Base-by-base conservation (phyloP, 2,888 invertebrate genomes). In the Clanis bilineata region DNA sequence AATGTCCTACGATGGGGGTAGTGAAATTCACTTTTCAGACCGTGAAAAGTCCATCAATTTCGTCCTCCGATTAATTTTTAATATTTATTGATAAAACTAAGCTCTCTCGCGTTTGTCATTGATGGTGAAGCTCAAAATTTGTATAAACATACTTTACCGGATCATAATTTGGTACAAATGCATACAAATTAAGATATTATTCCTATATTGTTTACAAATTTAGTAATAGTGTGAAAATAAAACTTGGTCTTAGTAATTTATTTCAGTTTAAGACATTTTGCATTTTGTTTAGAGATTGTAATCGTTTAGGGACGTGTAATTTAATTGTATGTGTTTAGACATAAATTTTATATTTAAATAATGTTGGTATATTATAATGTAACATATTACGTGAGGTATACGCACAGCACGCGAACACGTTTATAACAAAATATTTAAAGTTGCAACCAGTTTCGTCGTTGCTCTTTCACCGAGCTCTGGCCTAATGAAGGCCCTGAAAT, bases 131-230 rank as follows among this genome's bases (percentile, higher is more conserved):
- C 80, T 79, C 80, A 80, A 83, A 80, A 79, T 81, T 76, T 41
- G 62, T 65, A 71, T 71, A 72, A 71, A 77, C 73, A 74, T 70
- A 70, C 77, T 71, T 76, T 72, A 74, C 79, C 76, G 70, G 79
- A 82, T 77, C 76, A 85, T 78, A 72, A 81, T 88, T 89, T 89
- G 90, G 91, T 91, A 91, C 91, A 91, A 91, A 91, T 77, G 87
- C 82, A 87, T 86, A 89, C 89, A 89, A 90, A 88, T 81, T 88
- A 86, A 89, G 86, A 85, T 88, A 88, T 85, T 86, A 88, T 86
- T 83, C 79, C 77, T 86, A 83, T 77, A 75, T 83, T 82, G 80
- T 86, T 83, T 82, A 89, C 85, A 88, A 88, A 86, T 77, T 78
- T 85, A 86, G 82, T 59, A 43, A 39, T 57, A 45, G 54, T 43